Base-by-base conservation (phyloP, 2,888 invertebrate genomes). In the Thymelicus acteon region DNA sequence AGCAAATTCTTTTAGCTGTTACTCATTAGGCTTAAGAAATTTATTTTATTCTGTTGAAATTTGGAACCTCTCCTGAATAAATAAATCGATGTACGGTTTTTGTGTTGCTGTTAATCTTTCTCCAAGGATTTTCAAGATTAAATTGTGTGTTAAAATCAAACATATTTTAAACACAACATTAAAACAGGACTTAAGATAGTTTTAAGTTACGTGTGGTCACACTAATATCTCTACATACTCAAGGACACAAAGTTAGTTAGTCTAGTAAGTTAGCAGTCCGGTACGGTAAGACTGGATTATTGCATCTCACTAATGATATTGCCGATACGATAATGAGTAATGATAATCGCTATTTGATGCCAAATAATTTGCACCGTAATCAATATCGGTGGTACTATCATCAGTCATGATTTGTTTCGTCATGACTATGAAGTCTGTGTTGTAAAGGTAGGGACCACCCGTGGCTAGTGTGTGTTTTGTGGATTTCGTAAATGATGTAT, bases 381-480 rank as follows among this genome's bases (percentile, higher is more conserved):
- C 62, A 62, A 62, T 62, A 49, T 62, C 31, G 48, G 47, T 37
- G 47, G n/a, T 62, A 49, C 62, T 49, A 62, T 31, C 48, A 62
- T 62, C 62, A 48, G 48, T 62, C 62, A 62, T 62, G 49, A 31
- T 62, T 60, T 61, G 40, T 72, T 68, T 65, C 65, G 60, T n/a
- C 68, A 68, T 68, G 54, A 40, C n/a, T n/a, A 15, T 24, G 31
- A 31, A 3, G 31, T 31, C n/a, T 66, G 12, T 60, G 62, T 62
- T 49, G 62, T 62, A 62, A 62, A 60, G 49, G 49, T 52, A 52
- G 12, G 7, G 62, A 62, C 62, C 62, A 31, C 62, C 62, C 62
- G 62, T 49, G 48, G 62, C 44, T 62, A 62, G 7, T 62, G 71
- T 68, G 71, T 68, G 73, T 57, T 19, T 44, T 19, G 52, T 47